These are phyloP conservation scores for Muntiacus muntjak DNA, from an alignment of 2,113 vertebrate genomes.

Conservation along the genomic window DNA sequence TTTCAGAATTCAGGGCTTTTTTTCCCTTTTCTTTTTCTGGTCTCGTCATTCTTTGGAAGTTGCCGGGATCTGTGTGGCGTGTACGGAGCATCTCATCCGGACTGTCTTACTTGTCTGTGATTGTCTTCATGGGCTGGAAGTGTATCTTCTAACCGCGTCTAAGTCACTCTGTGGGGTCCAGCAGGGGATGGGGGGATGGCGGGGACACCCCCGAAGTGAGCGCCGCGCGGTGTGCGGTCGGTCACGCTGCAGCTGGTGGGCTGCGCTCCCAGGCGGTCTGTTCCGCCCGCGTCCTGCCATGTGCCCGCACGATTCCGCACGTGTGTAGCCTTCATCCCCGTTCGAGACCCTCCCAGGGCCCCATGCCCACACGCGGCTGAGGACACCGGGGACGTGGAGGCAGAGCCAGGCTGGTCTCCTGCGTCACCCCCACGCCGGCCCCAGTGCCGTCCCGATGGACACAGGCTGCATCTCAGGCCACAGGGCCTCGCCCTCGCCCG, in stretches of 20 bases:
- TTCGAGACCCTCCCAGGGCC: not conserved
- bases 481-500: not conserved
- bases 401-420: not conserved
- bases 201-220: not conserved
- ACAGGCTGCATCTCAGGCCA: not conserved
- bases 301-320: rapidly evolving
- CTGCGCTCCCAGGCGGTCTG: rapidly evolving
- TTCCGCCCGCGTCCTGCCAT: rapidly evolving
- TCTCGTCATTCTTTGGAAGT: not conserved
- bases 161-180: not conserved
- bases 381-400: rapidly evolving
- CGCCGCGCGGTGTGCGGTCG: rapidly evolving
- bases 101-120: rapidly evolving
- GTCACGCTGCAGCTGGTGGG: too few species aligned
- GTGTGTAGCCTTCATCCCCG: not conserved
- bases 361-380: rapidly evolving
- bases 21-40: not conserved
- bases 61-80: rapidly evolving
- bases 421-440: not conserved
- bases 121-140: not conserved
- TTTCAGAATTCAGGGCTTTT: not conserved
- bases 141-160: not conserved
- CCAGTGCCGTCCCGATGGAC: rapidly evolving
- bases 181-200: not conserved
- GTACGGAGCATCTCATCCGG: rapidly evolving